Evolutionary conservation across 2,888 invertebrate genomes (phyloP), one percentile per base, ranked within the genome.

Genomic region (Laothoe populi): DNA sequence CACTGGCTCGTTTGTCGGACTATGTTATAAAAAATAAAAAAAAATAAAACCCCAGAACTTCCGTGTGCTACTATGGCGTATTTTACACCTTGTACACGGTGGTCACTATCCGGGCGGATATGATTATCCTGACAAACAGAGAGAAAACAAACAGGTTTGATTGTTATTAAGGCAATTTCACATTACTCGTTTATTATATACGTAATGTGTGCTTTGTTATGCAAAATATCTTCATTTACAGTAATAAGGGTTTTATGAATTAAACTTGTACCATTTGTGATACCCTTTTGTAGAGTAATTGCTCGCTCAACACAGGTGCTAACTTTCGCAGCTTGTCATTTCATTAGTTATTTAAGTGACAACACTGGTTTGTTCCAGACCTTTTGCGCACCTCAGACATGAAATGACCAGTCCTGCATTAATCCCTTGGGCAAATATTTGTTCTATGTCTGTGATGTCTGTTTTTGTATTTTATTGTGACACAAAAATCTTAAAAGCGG

Each of bases 241-340:
- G 38, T 8, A 31, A 44, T 19, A 44, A 44, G 19, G 19, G 19
- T 44, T 19, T 44, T 19, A 8, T 44, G 7, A 44, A 19, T n/a
- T 38, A 38, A 7, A 44, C 19, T 4, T 44, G 7, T 19, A 19
- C 44, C 16, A 44, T 44, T 44, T 44, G 7, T n/a, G 7, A 44
- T 19, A 19, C 4, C 44, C 19, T 19, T 44, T 44, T 44, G 44
- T 44, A 16, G 8, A 44, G 8, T 35, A 53, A 53, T 53, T 53
- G 35, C 35, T 35, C 31, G n/a, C 24, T 48, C 38, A 48, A 13
- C 16, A 11, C 53, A 53, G 40, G 60, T 63, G 53, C 31, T 53
- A 31, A 35, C 19, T 35, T 48, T 48, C 48, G 13, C 44, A 45
- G 49, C 2, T 10, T 11, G 35, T 7, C 10, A 31, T 53, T 53